Evolutionary conservation across 92 coral and sea anemone genomes (phyloP), one percentile per base, ranked within the genome.

Genomic region (Hydrozoanthus gracilis): DNA sequence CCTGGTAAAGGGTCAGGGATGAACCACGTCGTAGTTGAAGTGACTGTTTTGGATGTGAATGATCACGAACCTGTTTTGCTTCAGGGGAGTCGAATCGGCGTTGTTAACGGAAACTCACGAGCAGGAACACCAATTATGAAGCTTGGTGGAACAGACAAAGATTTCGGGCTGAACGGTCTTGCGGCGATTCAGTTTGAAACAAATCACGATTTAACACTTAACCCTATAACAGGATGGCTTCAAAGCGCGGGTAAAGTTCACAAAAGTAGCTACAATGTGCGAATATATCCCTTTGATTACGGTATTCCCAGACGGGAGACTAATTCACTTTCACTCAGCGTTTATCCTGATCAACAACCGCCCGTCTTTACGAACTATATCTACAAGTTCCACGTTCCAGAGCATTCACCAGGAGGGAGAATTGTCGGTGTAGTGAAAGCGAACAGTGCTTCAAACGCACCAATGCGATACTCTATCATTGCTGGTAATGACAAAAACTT

Each of bases 291-390:
- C 2, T 96, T 87, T 68, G 99, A 96, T 74, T 89, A 90, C 54
- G 99, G 99, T 4, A 79, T 88, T 65, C 99, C 99, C 10, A 89
- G 94, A 72, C 92, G 88, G 20, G 87, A 91, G 15, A 94, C 88
- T 66, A 58, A 87, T 27, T 85, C 94, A 0, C 4, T 84, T 46
- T 79, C 76, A 12, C 13, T 96, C 5, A 86, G 47, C 52, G 48
- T 96, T 8, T 87, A 87, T 71, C 92, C 93, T 5, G 96, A 87
- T 12, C 83, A 91, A 48, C 62, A 70, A 4, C 96, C 99, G 17
- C 99, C 99, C 20, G 78, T 10, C 13, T 96, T 96, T 67, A 78
- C 89, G 49, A 92, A 86, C 76, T 73, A 86, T 16, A 66, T 47
- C 45, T 96, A 94, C 91, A 93, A 77, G 86, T 92, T 96, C 65